Conservation (phyloP, 2,113 vertebrate species). For the Rhinoptilus africanus region DNA sequence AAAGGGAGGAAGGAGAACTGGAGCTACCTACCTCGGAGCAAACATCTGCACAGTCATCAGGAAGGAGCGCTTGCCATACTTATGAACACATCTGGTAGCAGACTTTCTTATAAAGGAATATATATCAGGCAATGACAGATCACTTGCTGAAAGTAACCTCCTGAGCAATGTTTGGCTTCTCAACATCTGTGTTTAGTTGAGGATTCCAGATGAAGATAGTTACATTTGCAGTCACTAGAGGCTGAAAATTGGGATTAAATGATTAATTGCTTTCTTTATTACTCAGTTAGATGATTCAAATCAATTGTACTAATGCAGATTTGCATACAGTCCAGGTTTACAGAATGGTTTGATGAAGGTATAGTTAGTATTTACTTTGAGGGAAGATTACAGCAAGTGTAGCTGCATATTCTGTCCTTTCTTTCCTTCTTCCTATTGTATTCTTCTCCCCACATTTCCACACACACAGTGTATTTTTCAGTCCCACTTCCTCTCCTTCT, state of each 20-base stretch:
- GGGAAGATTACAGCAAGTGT: neutral
- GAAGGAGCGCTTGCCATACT: neutral
- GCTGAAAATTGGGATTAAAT: neutral
- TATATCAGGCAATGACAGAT: constrained; percentile 8
- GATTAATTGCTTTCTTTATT: constrained; percentile 1
- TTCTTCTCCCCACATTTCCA: neutral
- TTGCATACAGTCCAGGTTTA: neutral
- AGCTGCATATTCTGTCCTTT: neutral
- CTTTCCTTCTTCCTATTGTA: neutral
- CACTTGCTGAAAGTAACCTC: constrained; percentile 15
- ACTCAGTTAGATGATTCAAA: neutral
- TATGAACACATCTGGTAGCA: neutral
- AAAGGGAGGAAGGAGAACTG: neutral
- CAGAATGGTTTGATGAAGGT: neutral
- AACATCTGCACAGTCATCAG: neutral
- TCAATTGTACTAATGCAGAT: neutral
- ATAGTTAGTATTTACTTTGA: neutral
- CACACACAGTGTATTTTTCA: neutral
- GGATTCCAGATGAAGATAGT: constrained; percentile 30
- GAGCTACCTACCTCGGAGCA: neutral
- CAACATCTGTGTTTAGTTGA: constrained; percentile 32
- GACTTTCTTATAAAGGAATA: neutral
- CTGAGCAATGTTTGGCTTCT: neutral
- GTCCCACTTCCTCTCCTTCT: neutral
- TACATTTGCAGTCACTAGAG: neutral